Evolutionary conservation across 2,888 invertebrate genomes (phyloP), one percentile per base, ranked within the genome.

Genomic region (Camptogramma bilineatum): DNA sequence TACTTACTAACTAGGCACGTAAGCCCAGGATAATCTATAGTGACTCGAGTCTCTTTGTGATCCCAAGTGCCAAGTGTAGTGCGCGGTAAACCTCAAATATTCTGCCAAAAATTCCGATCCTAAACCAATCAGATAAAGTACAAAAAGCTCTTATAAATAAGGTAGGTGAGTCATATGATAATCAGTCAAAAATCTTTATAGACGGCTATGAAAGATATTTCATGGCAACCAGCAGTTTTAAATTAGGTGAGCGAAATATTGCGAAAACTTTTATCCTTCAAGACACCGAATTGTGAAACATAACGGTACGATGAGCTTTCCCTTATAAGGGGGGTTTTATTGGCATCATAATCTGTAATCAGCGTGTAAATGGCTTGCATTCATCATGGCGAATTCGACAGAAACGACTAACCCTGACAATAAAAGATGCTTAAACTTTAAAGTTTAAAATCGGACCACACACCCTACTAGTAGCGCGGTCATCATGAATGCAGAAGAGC

Each of bases 301-400:
- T 52, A 55, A 21, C 13, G 16, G 51, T 54, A n/a, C 56, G 65
- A 62, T 57, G 62, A 48, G 64, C 50, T 62, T 66, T 44, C 54
- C 71, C 67, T 56, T 69, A 47, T 53, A 68, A 21, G 68, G 68
- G 44, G 34, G n/a, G 53, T 52, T 63, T 69, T 66, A 68, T 66
- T 48, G 62, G 10, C 52, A 18, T 52, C 18, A 56, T 59, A 61
- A 54, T 59, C 60, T 60, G 42, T 48, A 53, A 53, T 48, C 48
- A 51, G 63, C 31, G 16, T 16, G 62, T 47, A 21, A 61, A 61
- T 39, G 46, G 39, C 52, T 48, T 54, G 54, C 68, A 57, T 66
- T 66, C 60, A 62, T 54, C 19, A 61, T 64, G 47, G 61, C 48
- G 50, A 39, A 39, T 59, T 52, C 52, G 59, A 50, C 31, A 42